Conservation (phyloP, 2,797 vertebrate species). For the Cuniculus paca region DNA sequence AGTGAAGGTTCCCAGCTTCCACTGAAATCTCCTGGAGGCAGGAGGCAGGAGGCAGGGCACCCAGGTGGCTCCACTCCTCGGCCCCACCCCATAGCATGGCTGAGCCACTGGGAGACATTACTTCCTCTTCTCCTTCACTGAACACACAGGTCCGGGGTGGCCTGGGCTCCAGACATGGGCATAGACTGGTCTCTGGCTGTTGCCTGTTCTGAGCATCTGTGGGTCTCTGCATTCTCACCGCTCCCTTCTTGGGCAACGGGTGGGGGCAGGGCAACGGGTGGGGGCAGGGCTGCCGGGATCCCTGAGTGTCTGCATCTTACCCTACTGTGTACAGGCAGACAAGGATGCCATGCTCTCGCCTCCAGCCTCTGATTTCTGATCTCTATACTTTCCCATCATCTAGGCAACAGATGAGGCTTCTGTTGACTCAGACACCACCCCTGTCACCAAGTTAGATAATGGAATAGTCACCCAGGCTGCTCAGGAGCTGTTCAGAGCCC, state of each 20-base stretch:
- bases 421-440: not conserved
- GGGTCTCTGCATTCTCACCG: conserved; percentile 56
- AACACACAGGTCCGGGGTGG: conserved; percentile 61
- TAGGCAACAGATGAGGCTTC: not conserved
- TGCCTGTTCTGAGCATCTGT: conserved; percentile 63
- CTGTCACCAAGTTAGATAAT: not conserved
- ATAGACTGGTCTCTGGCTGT: conserved; percentile 57
- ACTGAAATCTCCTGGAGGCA: not conserved
- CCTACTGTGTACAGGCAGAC: not conserved
- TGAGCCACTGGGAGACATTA: conserved; percentile 50
- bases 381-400: not conserved
- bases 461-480: not conserved
- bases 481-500: not conserved
- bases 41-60: not conserved
- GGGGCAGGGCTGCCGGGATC: not conserved
- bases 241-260: not conserved
- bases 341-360: not conserved
- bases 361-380: not conserved
- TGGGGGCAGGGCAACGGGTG: not conserved
- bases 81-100: conserved; percentile 64
- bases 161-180: conserved; percentile 69
- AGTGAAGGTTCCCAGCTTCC: not conserved
- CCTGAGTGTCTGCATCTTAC: not conserved
- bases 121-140: conserved; percentile 54
- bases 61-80: conserved; percentile 64